A percentile compares a stretch with the other conserved stretches of the same genome.
These are phyloP conservation scores for Caenorhabditis sulstoni DNA, from an alignment of 2,888 invertebrate species.

Conservation along the genomic window DNA sequence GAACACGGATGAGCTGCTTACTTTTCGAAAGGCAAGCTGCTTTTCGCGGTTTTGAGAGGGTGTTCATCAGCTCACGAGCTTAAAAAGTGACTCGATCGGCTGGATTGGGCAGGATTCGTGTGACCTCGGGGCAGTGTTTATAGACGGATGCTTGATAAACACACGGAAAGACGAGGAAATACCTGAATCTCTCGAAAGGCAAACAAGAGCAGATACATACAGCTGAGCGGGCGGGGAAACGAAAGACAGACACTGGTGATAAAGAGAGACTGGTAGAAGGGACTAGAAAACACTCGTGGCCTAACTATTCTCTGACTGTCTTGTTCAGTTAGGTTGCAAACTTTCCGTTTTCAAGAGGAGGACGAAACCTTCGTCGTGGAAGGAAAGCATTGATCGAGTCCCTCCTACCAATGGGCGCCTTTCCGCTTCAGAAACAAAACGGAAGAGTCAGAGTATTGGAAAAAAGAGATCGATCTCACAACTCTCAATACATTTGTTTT, in stretches of 20 bases:
- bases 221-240: slow-evolving; percentile 1
- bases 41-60: background rate
- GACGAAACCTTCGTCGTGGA: no score
- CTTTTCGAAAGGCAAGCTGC: background rate
- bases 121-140: slow-evolving; percentile 28
- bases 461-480: background rate
- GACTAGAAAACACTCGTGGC: no score
- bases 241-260: background rate
- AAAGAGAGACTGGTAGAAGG: background rate
- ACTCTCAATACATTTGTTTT: background rate
- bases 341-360: no score
- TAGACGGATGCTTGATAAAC: slow-evolving; percentile 29
- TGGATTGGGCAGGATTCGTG: slow-evolving; percentile 14
- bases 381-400: no score
- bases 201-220: slow-evolving; percentile 33
- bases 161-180: slow-evolving; percentile 28
- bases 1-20: background rate
- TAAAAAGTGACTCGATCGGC: background rate
- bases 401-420: no score
- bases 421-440: no score
- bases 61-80: background rate
- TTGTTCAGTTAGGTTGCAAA: no score
- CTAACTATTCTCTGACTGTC: no score
- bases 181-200: slow-evolving; percentile 41
- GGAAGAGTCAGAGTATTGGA: no score